phyloP scores from a whole-genome alignment of 2,888 invertebrate species.

The Watsonalla cultraria region DNA sequence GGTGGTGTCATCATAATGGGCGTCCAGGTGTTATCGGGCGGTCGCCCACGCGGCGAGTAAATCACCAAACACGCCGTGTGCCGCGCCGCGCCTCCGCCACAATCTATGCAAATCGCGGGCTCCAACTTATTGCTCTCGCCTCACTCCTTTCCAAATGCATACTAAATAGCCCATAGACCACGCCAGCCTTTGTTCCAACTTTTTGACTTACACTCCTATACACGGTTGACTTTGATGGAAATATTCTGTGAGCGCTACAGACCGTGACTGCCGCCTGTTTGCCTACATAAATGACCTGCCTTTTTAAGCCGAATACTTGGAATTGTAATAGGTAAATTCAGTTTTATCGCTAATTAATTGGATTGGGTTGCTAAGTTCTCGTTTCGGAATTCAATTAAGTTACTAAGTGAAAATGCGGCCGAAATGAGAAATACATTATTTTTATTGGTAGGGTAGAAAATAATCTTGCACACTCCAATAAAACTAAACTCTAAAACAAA shows the following conservation, averaged over 20 bases:
- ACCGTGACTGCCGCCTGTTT: background rate
- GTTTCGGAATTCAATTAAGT: background rate
- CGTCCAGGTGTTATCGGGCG: slow-evolving; percentile 40
- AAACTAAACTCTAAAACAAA: too few relatives aligned
- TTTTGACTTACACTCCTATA: slow-evolving; percentile 56
- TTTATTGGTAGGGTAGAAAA: too few relatives aligned
- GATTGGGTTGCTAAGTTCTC: slow-evolving; percentile 12
- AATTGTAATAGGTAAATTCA: background rate
- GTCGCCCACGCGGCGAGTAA: slow-evolving; percentile 48
- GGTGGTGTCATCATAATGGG: slow-evolving; percentile 25
- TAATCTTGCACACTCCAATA: too few relatives aligned
- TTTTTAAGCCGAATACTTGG: background rate
- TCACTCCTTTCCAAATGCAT: slow-evolving; percentile 77
- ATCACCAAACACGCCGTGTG: slow-evolving; percentile 55
- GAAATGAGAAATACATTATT: too few relatives aligned
- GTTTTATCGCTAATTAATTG: background rate
- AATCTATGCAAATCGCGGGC: slow-evolving; percentile 75
- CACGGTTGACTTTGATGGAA: slow-evolving; percentile 39
- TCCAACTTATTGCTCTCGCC: slow-evolving; percentile 77
- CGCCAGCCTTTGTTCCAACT: slow-evolving; percentile 62
- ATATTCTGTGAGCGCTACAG: slow-evolving; percentile 25
- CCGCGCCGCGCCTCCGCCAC: slow-evolving; percentile 40
- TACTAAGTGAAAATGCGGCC: too few relatives aligned
- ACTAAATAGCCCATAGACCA: slow-evolving; percentile 65
- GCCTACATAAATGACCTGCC: background rate